Evolutionary conservation across 2,797 vertebrate species (phyloP), one percentile per base, ranked within the genome.

Genomic region (Acestrorhynchus altus): DNA sequence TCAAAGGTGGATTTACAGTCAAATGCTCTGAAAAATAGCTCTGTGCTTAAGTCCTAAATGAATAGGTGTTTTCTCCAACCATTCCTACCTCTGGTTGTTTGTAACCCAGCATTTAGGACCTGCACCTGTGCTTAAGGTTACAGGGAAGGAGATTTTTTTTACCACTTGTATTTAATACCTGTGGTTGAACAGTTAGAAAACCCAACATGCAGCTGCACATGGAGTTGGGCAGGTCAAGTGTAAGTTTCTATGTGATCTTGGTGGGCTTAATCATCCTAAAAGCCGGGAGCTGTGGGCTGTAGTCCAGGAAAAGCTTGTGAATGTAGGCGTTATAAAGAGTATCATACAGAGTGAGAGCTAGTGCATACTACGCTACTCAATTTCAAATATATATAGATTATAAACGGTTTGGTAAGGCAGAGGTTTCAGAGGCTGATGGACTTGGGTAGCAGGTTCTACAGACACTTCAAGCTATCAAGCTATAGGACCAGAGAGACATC

Each of bases 201-300:
- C 54, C 13, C 54, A 56, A 12, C 20, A 0, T 15, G 26, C 26
- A 28, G 56, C 8, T 59, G 13, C 56, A 31, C 31, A 15, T 59
- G 26, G 13, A 40, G 31, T 40, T 40, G 59, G 59, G 59, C 16
- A 35, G 59, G 31, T 15, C 59, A 39, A 20, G 59, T 31, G 16
- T 61, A 20, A n/a, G 18, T 20, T 20, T 20, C 35, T 10, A 7
- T 40, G n/a, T 61, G 31, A 11, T 20, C 59, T 61, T 61, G 16
- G 31, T 39, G 59, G 59, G 59, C 59, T 61, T 35, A 35, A 35
- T 35, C 31, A 60, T 18, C 26, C 57, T 60, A 60, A 60, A 60
- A 15, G 28, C 26, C 11, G 12, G 31, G 31, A 35, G 31, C 31
- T 35, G 31, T 8, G 10, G 12, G 51, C 10, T 54, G 20, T 24